Evolutionary conservation across 2,113 vertebrate species (phyloP), one percentile per base, ranked within the genome.

Genomic region (Melospiza georgiana): DNA sequence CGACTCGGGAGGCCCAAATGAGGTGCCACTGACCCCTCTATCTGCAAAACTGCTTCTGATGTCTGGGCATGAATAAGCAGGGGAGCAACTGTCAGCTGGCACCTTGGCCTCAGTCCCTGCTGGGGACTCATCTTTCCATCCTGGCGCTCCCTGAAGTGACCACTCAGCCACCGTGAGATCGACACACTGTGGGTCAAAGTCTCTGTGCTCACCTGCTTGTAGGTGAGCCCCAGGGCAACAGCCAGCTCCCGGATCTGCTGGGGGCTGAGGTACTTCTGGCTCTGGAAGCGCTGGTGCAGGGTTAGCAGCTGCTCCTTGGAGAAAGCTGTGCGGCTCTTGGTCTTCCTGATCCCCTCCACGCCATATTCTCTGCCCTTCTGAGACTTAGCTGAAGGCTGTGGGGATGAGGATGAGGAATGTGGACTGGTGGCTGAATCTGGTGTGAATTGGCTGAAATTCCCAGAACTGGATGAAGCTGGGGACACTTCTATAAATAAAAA

Each of bases 231-330:
- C 1, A 98, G 97, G 19, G 81, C 5, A 28, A 97, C 97, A 27
- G 98, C 97, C 46, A 99, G 63, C 30, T 98, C 97, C 73, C 98
- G 98, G 95, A 99, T 98, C 92, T 99, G 98, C 11, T 96, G 96
- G 1, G 98, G 98, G 8, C 98, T 98, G 89, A 98, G 98, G 87
- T 98, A 98, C 61, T 97, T 96, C 95, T 99, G 98, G 39, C 94
- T 72, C 46, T 95, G 98, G 81, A 98, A 98, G 10, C 97, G 83
- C 54, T 98, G 97, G 57, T 97, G 93, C 8, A 99, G 97, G 49
- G 90, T 82, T 19, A 95, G 98, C 97, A 98, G 98, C 95, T 98
- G 98, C 20, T 94, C 89, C 90, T 98, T 97, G 6, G 98, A 97
- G 79, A 98, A 98, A 9, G 98, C 96, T 0, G 97, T 97, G 1